Evolutionary conservation across 1,140 invertebrate genomes (phyloP), one percentile per base, ranked within the genome.

Genomic region (Dufourea novaeangliae): DNA sequence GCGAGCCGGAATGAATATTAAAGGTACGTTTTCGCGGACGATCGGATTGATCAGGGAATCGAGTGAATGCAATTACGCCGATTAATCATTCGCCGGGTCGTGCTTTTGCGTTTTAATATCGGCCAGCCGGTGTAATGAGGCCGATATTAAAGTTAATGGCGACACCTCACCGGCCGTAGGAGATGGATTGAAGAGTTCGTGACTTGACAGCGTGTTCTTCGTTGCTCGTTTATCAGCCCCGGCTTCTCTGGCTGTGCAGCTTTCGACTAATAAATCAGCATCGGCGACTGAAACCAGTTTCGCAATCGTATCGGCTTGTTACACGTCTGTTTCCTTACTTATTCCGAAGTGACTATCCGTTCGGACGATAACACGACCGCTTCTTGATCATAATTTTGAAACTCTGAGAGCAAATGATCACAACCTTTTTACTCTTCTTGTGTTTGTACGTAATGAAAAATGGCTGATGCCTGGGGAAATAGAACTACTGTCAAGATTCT

Each of bases 61-160:
- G 64, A 68, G 78, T 75, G 69, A 76, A 75, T 22, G 72, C 72
- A 79, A 76, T 79, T 79, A 75, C 54, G 37, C 25, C 56, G 72
- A 79, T 79, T 79, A 79, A 79, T 79, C 78, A 68, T 76, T n/a
- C 37, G 14, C 25, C 7, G 8, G n/a, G n/a, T 25, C 39, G n/a
- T 17, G 50, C 54, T 61, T 67, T 27, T 52, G 59, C 54, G 78
- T 68, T 62, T 79, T 74, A 74, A 76, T 79, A 79, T 74, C 62
- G 37, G 44, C 27, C 52, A 25, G 64, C 44, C 56, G 25, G 71
- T 75, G 71, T 74, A 79, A 75, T 61, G 68, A 70, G 46, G 63
- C 78, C 22, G 78, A 57, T 75, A 79, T 79, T 79, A 79, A 72
- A 78, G 71, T 79, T 77, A 77, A 77, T 77, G 57, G 56, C 67